phyloP scores from a whole-genome alignment of 2,113 vertebrate species.

The Archilochus colubris region DNA sequence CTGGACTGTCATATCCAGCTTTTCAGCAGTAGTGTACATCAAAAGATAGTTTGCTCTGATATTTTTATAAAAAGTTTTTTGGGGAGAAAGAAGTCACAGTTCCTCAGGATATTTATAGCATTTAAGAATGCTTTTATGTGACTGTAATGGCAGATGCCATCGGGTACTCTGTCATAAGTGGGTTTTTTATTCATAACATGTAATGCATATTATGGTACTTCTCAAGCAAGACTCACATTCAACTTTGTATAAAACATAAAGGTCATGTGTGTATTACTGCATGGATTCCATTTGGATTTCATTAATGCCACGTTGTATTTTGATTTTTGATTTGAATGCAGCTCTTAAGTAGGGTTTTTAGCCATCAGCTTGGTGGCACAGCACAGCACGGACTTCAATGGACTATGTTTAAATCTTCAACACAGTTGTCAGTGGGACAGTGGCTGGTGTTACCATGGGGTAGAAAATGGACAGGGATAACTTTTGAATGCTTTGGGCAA shows the following conservation, averaged over 20 bases:
- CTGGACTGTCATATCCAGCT: neutral
- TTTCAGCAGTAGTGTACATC: neutral
- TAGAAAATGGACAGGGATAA: neutral
- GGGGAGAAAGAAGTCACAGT: conserved; percentile 2
- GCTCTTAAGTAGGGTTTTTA: neutral
- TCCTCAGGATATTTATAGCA: conserved; percentile 32
- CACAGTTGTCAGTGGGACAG: neutral
- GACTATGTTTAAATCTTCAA: neutral
- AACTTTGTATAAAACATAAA: neutral
- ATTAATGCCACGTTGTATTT: conserved; percentile 3
- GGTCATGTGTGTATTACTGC: neutral
- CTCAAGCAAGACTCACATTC: conserved; percentile 5
- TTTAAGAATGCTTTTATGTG: conserved; percentile 55
- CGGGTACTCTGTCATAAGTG: conserved; percentile 18
- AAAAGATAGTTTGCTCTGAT: conserved; percentile 19
- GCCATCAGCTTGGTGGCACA: neutral
- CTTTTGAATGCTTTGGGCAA: neutral
- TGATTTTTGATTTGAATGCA: neutral
- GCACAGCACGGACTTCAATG: neutral
- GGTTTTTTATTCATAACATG: conserved; percentile 32
- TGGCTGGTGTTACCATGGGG: neutral
- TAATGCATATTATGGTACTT: neutral
- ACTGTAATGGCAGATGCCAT: conserved; percentile 34
- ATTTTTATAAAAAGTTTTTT: neutral
- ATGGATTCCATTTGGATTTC: conserved; percentile 24